Percentiles rank a stretch among this genome's conserved stretches.
These are phyloP conservation scores for Cottoperca gobio DNA, from an alignment of 2,797 vertebrate species.

Conservation along the genomic window DNA sequence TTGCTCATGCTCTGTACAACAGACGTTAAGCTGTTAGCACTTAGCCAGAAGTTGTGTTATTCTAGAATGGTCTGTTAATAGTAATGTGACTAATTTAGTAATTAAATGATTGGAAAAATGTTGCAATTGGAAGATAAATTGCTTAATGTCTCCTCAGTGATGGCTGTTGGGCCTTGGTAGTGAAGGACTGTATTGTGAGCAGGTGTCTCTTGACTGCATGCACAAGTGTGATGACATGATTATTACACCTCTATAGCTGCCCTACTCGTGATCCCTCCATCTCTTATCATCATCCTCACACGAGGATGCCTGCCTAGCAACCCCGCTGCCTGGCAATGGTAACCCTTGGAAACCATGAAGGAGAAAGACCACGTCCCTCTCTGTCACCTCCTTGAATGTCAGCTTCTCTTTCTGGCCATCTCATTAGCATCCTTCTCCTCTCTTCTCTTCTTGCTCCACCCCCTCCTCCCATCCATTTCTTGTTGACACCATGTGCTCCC, in stretches of 20 bases:
- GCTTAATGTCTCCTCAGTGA: neutral
- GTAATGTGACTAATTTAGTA: constrained; percentile 1
- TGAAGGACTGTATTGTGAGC: neutral
- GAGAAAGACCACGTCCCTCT: constrained; percentile 39
- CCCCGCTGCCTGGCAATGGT: constrained; percentile 67
- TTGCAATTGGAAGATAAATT: neutral
- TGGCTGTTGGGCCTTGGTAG: neutral
- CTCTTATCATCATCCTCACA: constrained; percentile 47
- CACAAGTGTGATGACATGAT: constrained; percentile 11
- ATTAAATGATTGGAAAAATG: neutral
- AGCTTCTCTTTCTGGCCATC: constrained; percentile 1
- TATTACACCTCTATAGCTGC: constrained; percentile 36
- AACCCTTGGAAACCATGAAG: constrained; percentile 72
- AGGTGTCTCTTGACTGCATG: constrained; percentile 13
- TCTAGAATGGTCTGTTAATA: neutral
- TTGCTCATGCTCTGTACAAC: neutral
- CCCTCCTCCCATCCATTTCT: neutral
- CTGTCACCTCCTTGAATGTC: constrained; percentile 41
- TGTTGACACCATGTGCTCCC: neutral
- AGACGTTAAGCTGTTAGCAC: constrained; percentile 3
- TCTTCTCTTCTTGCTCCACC: neutral
- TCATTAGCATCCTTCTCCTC: constrained; percentile 29
- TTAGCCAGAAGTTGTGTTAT: neutral
- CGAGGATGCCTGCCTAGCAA: constrained; percentile 69
- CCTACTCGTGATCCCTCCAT: constrained; percentile 31